These are phyloP conservation scores for Cyrtonyx montezumae DNA, from an alignment of 2,113 vertebrate genomes.

Conservation along the genomic window DNA sequence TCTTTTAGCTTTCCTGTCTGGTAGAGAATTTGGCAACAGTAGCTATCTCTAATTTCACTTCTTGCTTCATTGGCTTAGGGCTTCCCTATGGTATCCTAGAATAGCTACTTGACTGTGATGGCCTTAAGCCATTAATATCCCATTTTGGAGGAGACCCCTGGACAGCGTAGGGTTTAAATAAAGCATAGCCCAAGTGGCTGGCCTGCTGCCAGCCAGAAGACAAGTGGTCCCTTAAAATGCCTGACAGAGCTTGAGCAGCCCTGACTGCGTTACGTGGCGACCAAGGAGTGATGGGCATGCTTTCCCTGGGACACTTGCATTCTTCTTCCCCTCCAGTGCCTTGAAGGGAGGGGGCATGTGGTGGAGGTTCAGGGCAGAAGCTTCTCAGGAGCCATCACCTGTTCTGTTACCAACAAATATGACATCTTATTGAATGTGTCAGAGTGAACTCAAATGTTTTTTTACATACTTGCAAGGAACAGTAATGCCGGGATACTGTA, in stretches of 20 bases:
- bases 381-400: background rate
- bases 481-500: constrained; percentile 27
- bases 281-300: constrained; percentile 12
- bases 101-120: constrained; percentile 41
- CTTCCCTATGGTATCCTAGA: constrained; percentile 51
- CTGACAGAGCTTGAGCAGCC: constrained; percentile 25
- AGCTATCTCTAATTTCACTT: background rate
- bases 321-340: background rate
- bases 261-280: constrained; percentile 41
- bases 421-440: background rate
- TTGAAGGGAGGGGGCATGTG: background rate
- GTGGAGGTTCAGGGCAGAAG: background rate
- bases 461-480: background rate
- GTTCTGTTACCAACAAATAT: background rate
- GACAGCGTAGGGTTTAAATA: constrained; percentile 53
- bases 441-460: background rate
- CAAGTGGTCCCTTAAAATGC: constrained; percentile 60
- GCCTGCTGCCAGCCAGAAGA: constrained; percentile 30
- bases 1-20: background rate
- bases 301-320: background rate
- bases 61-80: constrained; percentile 10
- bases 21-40: background rate
- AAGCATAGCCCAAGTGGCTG: constrained; percentile 32
- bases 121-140: constrained; percentile 49
- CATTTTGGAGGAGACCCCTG: constrained; percentile 13